phyloP scores from a whole-genome alignment of 2,888 invertebrate species.

The Megamerina dolium region DNA sequence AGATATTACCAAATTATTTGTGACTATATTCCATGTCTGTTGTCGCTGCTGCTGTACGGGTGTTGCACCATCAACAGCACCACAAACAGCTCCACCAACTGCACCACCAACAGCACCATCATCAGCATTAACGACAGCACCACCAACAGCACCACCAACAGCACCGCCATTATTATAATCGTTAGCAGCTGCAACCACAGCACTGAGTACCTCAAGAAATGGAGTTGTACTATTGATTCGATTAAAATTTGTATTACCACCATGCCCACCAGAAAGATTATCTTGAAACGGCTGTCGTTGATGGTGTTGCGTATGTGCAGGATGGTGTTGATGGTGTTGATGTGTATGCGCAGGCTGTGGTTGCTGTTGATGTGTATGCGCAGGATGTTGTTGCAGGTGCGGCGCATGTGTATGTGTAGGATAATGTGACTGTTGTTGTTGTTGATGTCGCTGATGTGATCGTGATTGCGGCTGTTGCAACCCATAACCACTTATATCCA shows the following conservation, averaged over 20 bases:
- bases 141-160: slow-evolving; percentile 2
- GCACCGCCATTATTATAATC: not conserved
- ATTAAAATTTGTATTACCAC: slow-evolving; percentile 22
- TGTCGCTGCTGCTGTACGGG: not conserved
- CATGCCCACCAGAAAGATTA: slow-evolving; percentile 29
- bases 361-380: slow-evolving; percentile 20
- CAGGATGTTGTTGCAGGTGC: slow-evolving; percentile 22
- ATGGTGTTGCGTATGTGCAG: slow-evolving; percentile 6
- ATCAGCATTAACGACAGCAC: slow-evolving; percentile 3
- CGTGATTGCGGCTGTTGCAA: slow-evolving; percentile 26
- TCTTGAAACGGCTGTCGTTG: slow-evolving; percentile 20
- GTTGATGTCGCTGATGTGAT: slow-evolving; percentile 25
- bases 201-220: slow-evolving; percentile 19
- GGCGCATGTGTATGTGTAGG: too few relatives aligned
- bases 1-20: not conserved
- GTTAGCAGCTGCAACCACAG: slow-evolving; percentile 15
- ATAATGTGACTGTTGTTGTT: slow-evolving; percentile 24
- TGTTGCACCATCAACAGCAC: slow-evolving; percentile 2
- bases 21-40: not conserved
- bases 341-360: slow-evolving; percentile 12
- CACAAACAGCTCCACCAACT: not conserved
- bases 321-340: slow-evolving; percentile 15
- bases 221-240: slow-evolving; percentile 29
- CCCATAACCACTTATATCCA: slow-evolving; percentile 27
- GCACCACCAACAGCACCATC: slow-evolving; percentile 5